phyloP scores from a whole-genome alignment of 2,888 invertebrate genomes.

The Nasonovia ribisnigri region DNA sequence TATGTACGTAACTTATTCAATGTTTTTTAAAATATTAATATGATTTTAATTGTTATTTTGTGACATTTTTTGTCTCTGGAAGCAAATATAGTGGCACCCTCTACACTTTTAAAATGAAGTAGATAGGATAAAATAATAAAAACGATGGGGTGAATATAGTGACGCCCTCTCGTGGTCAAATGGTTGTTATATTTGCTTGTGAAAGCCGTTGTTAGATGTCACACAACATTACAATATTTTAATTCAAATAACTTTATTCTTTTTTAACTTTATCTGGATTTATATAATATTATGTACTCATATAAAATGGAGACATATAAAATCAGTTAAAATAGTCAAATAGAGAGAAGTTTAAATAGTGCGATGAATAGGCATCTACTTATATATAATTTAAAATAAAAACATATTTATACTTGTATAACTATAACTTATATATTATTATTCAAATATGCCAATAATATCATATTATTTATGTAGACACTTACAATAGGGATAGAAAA shows the following conservation, averaged over 20 bases:
- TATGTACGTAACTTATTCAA: background rate
- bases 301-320: background rate
- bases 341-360: background rate
- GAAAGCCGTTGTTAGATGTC: conserved; percentile 3
- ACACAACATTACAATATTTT: background rate
- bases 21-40: background rate
- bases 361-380: background rate
- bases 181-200: rapidly evolving
- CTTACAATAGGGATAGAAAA: background rate
- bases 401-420: too few relatives aligned
- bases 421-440: too few relatives aligned
- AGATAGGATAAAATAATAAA: background rate
- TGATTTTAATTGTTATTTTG: background rate
- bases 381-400: too few relatives aligned
- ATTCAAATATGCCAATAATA: background rate
- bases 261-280: too few relatives aligned
- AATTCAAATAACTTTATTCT: background rate
- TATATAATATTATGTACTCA: too few relatives aligned
- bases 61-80: background rate
- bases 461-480: background rate
- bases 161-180: conserved; percentile 11
- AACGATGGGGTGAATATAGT: background rate
- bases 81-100: background rate
- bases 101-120: background rate
- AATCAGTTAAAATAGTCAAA: background rate